These are phyloP conservation scores for Ambastaia sidthimunki DNA, from an alignment of 2,797 vertebrate genomes.

Conservation along the genomic window DNA sequence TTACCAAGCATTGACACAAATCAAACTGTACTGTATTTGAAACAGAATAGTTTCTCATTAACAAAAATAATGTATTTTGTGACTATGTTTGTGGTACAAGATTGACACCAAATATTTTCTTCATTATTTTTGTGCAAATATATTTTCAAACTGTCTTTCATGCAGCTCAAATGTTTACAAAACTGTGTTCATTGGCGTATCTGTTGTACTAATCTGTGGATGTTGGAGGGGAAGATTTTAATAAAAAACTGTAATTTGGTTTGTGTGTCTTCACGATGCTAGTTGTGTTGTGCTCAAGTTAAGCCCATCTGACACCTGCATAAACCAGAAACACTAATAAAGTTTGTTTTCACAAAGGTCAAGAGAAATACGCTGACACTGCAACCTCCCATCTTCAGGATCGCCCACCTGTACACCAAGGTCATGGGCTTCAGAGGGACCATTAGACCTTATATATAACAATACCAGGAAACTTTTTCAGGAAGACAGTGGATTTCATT, in stretches of 20 bases:
- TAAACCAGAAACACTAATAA: conserved; percentile 7
- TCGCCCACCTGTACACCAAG: background rate
- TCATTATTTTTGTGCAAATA: conserved; percentile 62
- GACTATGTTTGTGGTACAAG: conserved; percentile 11
- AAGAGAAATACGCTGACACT: conserved; percentile 13
- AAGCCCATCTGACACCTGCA: conserved; percentile 42
- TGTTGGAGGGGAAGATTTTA: conserved; percentile 30
- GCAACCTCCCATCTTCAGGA: background rate
- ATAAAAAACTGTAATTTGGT: conserved; percentile 8
- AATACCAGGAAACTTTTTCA: conserved; percentile 36
- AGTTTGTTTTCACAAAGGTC: background rate
- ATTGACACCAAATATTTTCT: conserved; percentile 37
- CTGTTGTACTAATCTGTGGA: conserved; percentile 52
- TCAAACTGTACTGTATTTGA: conserved; percentile 5
- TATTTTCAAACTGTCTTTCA: conserved; percentile 60
- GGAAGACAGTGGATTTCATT: conserved; percentile 28
- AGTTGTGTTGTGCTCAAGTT: conserved; percentile 29
- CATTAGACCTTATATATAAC: conserved; percentile 4
- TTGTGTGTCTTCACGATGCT: conserved; percentile 15
- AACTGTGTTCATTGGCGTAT: conserved; percentile 63
- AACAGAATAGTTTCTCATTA: background rate
- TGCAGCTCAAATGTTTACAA: conserved; percentile 77
- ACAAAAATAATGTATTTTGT: conserved; percentile 7
- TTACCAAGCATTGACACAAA: background rate
- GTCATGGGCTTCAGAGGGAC: conserved; percentile 14